Base-by-base conservation (phyloP, 2,888 invertebrate species). In the Aricia artaxerxes region DNA sequence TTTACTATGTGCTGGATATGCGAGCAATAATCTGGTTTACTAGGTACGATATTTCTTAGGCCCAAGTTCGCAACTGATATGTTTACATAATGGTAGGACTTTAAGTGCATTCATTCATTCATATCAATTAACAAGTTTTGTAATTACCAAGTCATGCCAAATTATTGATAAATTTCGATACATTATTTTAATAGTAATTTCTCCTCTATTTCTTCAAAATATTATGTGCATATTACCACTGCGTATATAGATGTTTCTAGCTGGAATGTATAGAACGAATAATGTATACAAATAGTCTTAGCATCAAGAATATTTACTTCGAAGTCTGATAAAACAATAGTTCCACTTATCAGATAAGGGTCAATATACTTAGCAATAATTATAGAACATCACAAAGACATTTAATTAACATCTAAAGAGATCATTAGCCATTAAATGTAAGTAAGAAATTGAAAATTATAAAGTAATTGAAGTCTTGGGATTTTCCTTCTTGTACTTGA, bases 251-350 rank as follows among this genome's bases (percentile, higher is more conserved):
- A 57, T 57, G 57, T 64, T 61, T 64, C 24, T 24, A 64, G 61
- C 13, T 57, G 13, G 24, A n/a, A 61, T 81, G 73, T 78, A 35
- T 80, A 78, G 73, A 78, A 79, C 80, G 13, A 38, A 4, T 16
- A 72, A 72, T 72, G 72, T 72, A 44, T 44, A 44, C 73, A 73
- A 44, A 40, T 69, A 69, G 69, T 69, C 69, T 69, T 13, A 69
- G 69, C 57, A 57, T 49, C 76, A 35, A 73, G 49, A 76, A 53
- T 35, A 76, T 57, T 31, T 76, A 35, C 73, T 24, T 2, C 57
- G 76, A 31, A 53, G 76, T 53, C 84, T 84, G 84, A 84, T 85
- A 86, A 81, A 85, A 87, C 85, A 86, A 87, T 86, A 82, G 84
- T 76, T 73, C 24, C 4, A 53, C 80, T 86, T 86, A 85, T 85